These are phyloP conservation scores for Lamellibrachia columna DNA, from an alignment of 2,888 invertebrate species.

Conservation along the genomic window DNA sequence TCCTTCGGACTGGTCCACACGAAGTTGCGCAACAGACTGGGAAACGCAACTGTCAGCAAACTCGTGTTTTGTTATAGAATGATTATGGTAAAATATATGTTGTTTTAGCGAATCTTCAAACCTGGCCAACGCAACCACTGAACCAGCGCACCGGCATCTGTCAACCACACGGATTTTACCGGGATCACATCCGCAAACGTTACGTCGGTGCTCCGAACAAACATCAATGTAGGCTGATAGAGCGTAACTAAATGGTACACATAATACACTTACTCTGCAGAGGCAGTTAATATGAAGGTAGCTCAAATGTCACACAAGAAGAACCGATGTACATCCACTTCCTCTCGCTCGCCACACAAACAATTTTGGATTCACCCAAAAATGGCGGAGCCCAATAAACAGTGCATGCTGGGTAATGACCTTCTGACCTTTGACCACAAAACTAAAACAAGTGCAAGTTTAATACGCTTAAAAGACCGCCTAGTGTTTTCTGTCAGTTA, in stretches of 20 bases:
- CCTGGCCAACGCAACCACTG: not conserved
- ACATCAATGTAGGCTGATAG: not conserved
- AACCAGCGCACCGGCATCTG: not conserved
- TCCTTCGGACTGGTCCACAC: no score
- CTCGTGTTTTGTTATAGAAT: no score
- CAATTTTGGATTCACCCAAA: conserved; percentile 11
- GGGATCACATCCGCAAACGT: conserved; percentile 10
- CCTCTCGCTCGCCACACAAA: not conserved
- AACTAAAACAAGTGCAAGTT: not conserved
- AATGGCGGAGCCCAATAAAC: not conserved
- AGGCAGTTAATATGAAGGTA: not conserved
- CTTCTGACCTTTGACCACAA: conserved; percentile 11
- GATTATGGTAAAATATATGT: not conserved
- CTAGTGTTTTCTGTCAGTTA: not conserved
- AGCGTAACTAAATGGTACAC: not conserved
- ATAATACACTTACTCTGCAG: not conserved
- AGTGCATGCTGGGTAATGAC: not conserved
- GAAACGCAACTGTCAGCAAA: no score
- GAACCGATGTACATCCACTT: not conserved
- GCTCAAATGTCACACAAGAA: not conserved
- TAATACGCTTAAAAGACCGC: not conserved
- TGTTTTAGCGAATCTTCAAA: not conserved
- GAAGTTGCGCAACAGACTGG: no score
- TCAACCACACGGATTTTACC: not conserved
- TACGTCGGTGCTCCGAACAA: not conserved